phyloP scores from a whole-genome alignment of 2,797 vertebrate genomes.

The Ispidina picta region DNA sequence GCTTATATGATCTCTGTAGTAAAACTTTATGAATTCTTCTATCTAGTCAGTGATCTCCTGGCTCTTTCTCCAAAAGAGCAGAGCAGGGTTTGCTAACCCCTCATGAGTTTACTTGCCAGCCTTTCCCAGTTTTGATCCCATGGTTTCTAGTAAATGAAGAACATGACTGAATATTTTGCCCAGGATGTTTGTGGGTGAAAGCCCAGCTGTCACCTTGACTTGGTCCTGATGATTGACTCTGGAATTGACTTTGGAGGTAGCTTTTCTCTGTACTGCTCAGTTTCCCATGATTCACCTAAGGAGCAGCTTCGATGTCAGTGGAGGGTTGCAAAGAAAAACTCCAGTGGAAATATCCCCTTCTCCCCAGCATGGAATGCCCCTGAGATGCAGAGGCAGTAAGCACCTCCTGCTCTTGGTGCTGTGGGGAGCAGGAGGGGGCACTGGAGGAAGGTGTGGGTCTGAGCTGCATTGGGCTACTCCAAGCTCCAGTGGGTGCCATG shows the following conservation, averaged over 20 bases:
- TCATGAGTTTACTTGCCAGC: neutral
- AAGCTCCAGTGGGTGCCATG: neutral
- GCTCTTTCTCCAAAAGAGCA: constrained; percentile 4
- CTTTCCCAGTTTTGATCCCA: neutral
- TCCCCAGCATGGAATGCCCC: too few species aligned
- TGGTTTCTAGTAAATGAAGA: neutral
- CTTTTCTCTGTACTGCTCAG: neutral
- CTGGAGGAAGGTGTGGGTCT: neutral
- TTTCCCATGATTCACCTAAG: neutral
- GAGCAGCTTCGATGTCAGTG: neutral
- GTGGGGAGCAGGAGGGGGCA: neutral
- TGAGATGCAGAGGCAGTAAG: neutral
- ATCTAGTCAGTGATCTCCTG: constrained; percentile 29
- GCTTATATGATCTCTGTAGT: constrained; percentile 30
- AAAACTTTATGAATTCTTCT: constrained; percentile 34
- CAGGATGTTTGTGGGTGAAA: neutral
- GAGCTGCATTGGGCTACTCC: neutral
- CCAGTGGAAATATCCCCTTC: neutral
- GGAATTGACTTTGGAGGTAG: neutral
- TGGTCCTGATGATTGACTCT: neutral
- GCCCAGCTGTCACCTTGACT: neutral
- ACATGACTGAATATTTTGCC: neutral
- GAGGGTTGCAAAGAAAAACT: neutral
- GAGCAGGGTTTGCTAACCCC: neutral
- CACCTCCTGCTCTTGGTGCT: neutral